Evolutionary conservation across 1,140 invertebrate genomes (phyloP).

Genomic region (Glossosoma conforme): DNA sequence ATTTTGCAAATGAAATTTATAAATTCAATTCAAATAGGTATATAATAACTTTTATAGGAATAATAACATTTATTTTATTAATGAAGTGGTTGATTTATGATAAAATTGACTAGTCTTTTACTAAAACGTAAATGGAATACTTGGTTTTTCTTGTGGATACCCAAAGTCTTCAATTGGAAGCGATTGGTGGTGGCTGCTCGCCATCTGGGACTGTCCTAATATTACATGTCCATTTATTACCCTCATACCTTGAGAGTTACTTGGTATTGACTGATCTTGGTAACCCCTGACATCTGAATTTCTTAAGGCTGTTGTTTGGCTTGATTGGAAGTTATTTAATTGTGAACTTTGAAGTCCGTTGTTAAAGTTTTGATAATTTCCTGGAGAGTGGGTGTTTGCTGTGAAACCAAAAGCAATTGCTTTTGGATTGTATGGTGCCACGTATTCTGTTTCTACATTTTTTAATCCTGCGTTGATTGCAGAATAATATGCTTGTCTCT

Average conservation of each 20-base stretch:
- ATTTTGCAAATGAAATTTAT: too few relatives aligned
- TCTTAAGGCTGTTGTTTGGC: background rate
- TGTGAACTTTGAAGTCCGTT: background rate
- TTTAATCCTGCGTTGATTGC: conserved; percentile 14
- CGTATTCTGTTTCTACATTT: conserved; percentile 10
- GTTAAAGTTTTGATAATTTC: background rate
- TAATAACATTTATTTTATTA: too few relatives aligned
- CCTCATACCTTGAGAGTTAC: background rate
- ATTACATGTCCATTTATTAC: conserved; percentile 8
- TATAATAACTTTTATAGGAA: too few relatives aligned
- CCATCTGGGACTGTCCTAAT: background rate
- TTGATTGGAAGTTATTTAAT: conserved; percentile 1
- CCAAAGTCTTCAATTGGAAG: conserved; percentile 17
- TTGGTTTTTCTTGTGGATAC: conserved; percentile 27
- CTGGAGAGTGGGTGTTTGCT: background rate
- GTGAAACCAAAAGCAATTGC: conserved; percentile 1
- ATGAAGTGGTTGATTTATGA: conserved; percentile 9
- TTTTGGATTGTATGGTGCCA: conserved; percentile 17
- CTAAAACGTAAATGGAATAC: conserved; percentile 25
- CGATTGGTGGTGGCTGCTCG: conserved; percentile 1
- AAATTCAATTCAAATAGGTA: too few relatives aligned
- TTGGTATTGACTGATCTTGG: background rate
- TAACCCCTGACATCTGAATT: background rate
- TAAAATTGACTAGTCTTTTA: conserved; percentile 19
- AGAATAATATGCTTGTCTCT: conserved; percentile 21